phyloP scores from a whole-genome alignment of 2,113 vertebrate genomes.

The Rutilus rutilus region DNA sequence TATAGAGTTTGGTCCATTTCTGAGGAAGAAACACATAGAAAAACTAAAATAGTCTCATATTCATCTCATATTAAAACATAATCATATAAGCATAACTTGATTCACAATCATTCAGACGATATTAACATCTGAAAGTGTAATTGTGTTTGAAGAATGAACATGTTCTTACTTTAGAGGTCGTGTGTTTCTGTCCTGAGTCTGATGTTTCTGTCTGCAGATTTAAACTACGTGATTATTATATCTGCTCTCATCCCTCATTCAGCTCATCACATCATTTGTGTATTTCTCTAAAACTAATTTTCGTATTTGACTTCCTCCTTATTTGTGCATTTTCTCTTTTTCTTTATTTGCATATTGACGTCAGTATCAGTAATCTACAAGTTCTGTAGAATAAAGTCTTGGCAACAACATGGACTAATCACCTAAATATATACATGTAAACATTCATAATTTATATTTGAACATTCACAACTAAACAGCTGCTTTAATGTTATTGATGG shows the following conservation, averaged over 20 bases:
- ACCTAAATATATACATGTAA: no score
- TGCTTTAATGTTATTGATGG: not conserved
- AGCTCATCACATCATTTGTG: no score
- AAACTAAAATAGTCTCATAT: not conserved
- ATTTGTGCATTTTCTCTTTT: not conserved
- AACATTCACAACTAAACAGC: not conserved
- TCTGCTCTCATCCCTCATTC: no score
- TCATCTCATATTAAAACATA: no score
- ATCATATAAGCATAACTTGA: no score
- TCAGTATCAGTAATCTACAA: no score
- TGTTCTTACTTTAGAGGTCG: not conserved
- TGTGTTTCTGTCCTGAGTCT: not conserved
- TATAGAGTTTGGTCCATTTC: not conserved
- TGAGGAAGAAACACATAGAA: not conserved
- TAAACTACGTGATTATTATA: not conserved
- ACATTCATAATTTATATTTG: not conserved
- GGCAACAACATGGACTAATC: no score
- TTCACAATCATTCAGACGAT: not conserved
- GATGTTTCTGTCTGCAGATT: not conserved
- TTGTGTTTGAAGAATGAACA: not conserved
- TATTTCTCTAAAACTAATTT: no score
- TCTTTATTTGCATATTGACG: no score
- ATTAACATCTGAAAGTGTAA: not conserved
- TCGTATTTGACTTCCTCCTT: no score
- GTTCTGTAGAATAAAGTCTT: no score